Conservation (phyloP, 2,888 invertebrate species). For the Polyommatus icarus region DNA sequence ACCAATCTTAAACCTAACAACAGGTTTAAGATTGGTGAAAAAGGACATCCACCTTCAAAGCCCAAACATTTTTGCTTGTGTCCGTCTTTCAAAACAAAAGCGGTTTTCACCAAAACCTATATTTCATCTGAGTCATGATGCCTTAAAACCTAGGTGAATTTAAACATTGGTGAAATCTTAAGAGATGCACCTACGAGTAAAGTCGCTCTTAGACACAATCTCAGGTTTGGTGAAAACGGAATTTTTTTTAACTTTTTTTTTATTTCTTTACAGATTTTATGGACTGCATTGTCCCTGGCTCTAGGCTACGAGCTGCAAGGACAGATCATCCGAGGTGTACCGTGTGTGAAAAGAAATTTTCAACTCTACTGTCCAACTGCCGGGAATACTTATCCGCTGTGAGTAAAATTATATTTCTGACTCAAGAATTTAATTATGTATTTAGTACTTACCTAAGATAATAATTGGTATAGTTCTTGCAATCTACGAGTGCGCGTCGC, state of each 20-base stretch:
- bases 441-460: no score
- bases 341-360: constrained; percentile 93
- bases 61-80: no score
- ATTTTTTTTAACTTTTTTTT: constrained; percentile 32
- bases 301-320: constrained; percentile 92
- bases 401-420: constrained; percentile 65
- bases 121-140: no score
- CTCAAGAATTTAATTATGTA: not conserved
- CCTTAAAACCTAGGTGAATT: not conserved
- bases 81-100: no score
- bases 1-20: no score
- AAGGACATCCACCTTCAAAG: not conserved
- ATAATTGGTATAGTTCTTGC: no score
- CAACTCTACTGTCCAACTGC: constrained; percentile 96
- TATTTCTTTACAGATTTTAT: constrained; percentile 86
- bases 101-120: no score
- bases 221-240: not conserved
- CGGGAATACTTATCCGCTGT: constrained; percentile 95
- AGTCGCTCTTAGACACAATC: no score
- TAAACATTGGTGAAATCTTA: no score
- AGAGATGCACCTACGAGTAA: no score
- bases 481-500: no score
- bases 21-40: not conserved
- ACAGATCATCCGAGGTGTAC: constrained; percentile 92
- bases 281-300: constrained; percentile 93